Base-by-base conservation (phyloP, 2,888 invertebrate genomes). In the Philereme transversata region DNA sequence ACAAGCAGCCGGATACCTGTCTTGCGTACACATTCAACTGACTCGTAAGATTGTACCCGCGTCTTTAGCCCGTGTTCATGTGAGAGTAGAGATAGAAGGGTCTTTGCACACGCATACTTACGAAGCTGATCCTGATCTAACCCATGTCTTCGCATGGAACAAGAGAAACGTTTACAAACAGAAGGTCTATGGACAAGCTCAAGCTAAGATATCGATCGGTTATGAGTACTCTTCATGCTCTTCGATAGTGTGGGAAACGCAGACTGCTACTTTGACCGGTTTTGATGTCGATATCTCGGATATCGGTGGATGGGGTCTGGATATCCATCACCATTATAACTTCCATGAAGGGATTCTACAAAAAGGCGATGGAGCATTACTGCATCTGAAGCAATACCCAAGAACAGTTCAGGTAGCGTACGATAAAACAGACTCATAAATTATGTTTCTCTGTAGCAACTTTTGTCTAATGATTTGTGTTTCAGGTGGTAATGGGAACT, bases 281-380 rank as follows among this genome's bases (percentile, higher is more conserved):
- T 98, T 98, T 87, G 99, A 99, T 85, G 97, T 99, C 52, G 97
- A 97, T 78, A 98, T 99, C 68, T 98, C 99, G 0, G 98, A 99
- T 82, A 97, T 99, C 57, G 99, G 99, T 0, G 98, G 98, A 50
- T 99, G 99, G 99, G 98, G 99, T 53, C 92, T 99, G 57, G 97
- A 99, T 83, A 97, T 99, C 67, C 99, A 99, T 88, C 99, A 99
- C 87, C 98, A 98, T 85, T 99, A 99, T 88, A 99, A 99, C 86
- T 98, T 98, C 94, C 97, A 99, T 81, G 99, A 99, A 93, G 99
- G 98, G 33, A 99, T 99, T 67, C 92, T 99, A 48, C 99, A 99
- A 86, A 99, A 99, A 84, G 99, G 99, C 44, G 98, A 99, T 81
- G 99, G 99, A 57, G 97, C 98, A 3, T 96, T 98, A 47, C 93